Base-by-base conservation (phyloP, 2,797 vertebrate genomes). In the Centroberyx gerrardi region DNA sequence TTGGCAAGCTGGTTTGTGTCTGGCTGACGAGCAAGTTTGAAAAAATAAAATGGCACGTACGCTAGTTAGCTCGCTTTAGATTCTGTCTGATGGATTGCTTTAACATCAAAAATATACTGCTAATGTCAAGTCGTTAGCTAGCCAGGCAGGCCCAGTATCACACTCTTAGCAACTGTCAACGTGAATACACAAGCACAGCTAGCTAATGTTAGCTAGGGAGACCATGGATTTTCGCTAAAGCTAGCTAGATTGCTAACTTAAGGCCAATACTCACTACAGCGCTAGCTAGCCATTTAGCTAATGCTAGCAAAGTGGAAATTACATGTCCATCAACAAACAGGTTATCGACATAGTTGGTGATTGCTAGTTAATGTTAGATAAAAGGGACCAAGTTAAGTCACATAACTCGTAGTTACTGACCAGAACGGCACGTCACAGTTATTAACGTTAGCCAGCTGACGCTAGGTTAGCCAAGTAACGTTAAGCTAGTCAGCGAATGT, bases 391-490 rank as follows among this genome's bases (percentile, higher is more conserved):
- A 61, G 59, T 49, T 38, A 22, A 29, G 4, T 0, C 15, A 40
- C 29, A 8, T 3, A 38, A 59, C 2, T 56, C 33, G 36, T 53
- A 3, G 40, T 61, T 29, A 52, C 68, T 28, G 7, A 14, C 12
- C 31, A 58, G 8, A 78, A 58, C 42, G 28, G 61, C 68, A 83
- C 82, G 38, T 48, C 53, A 48, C 15, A 8, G 29, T 78, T 51
- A 65, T 75, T 89, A 81, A 3, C 22, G 38, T 31, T 28, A 69
- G 78, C 81, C 61, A 48, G 88, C 86, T 93, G 90, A 81, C 27
- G 75, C 58, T 89, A 92, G 73, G 74, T 59, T 89, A 88, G 90
- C 90, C 14, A 44, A 55, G 62, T 44, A n/a, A n/a, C n/a, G n/a
- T n/a, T n/a, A 59, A 72, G 71, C 76, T 29, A 80, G 44, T 33